Evolutionary conservation across 1,140 invertebrate species (phyloP), one percentile per base, ranked within the genome.

Genomic region (Bombus waltoni): DNA sequence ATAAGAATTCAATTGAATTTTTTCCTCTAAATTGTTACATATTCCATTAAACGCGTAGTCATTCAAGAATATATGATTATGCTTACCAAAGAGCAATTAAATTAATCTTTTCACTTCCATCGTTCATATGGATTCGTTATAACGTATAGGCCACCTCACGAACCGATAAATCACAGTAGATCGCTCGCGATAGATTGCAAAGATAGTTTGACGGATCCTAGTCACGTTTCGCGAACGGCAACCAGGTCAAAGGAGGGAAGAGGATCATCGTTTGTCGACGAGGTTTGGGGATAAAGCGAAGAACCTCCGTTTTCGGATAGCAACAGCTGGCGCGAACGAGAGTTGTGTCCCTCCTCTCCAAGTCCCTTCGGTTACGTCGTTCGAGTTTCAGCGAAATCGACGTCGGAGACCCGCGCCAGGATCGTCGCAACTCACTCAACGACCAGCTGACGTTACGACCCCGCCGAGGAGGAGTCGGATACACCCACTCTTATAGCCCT

Each of bases 371-470:
- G 32, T 40, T 57, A 11, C 32, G 84, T 81, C 73, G 70, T 87
- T 84, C 77, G 57, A 88, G 88, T 88, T 88, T 87, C 80, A n/a
- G n/a, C 78, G 81, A 70, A 86, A 91, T 91, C 90, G 81, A 87
- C 86, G 83, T 44, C 53, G 53, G 47, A 44, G 78, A 89, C 47
- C 87, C 59, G 53, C 22, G 65, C 65, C 40, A 53, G 66, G 73
- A 91, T 85, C 85, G 68, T 89, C 88, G 87, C 88, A 85, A 91
- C 90, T 91, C 90, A 91, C 90, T 88, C 88, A 84, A 59, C 74
- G 73, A 74, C 91, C 91, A 91, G 91, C 91, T 91, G 91, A 91
- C 91, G 88, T 91, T 90, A 88, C 85, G 87, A 87, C 75, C 89
- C 80, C 80, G 22, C 18, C 62, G 11, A 81, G 68, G 77, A 89